A percentile compares a stretch with the other conserved stretches of the same genome.
Conservation (phyloP, 2,888 invertebrate genomes). For the Drosophila picticornis region DNA sequence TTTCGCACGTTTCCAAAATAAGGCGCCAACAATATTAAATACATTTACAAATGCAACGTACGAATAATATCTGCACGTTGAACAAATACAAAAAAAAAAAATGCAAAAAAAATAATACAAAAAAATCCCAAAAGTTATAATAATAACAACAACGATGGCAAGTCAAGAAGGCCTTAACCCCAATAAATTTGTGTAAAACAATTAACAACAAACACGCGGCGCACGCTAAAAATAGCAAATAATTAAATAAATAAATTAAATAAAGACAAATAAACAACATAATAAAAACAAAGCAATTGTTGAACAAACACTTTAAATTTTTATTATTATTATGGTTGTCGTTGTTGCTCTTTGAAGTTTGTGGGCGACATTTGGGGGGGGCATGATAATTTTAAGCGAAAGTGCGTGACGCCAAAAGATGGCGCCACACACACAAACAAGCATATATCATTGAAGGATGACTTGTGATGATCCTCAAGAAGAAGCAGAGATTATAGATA, state of each 20-base stretch:
- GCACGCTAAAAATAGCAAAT: constrained; percentile 46
- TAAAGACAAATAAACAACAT: not conserved
- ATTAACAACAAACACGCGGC: constrained; percentile 53
- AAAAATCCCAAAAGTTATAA: constrained; percentile 22
- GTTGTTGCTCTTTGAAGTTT: constrained; percentile 1
- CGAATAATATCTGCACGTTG: constrained; percentile 37
- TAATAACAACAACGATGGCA: constrained; percentile 32
- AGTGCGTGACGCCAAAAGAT: constrained; percentile 31
- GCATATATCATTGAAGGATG: not conserved
- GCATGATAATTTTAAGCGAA: constrained; percentile 36
- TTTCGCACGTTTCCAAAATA: constrained; percentile 60
- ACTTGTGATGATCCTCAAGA: not conserved
- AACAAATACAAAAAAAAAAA: constrained; percentile 46
- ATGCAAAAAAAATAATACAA: constrained; percentile 23
- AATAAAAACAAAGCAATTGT: constrained; percentile 5
- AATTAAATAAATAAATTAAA: constrained; percentile 10
- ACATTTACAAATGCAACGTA: not conserved
- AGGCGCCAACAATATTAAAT: constrained; percentile 23
- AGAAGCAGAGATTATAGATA: not conserved
- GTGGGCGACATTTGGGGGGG: constrained; percentile 10
- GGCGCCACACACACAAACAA: constrained; percentile 28
- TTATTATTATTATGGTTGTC: not conserved
- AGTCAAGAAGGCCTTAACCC: constrained; percentile 72
- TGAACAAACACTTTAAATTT: not conserved
- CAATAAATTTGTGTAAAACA: constrained; percentile 74